These are phyloP conservation scores for Halyomorpha halys DNA, from an alignment of 1,140 invertebrate genomes.

Conservation along the genomic window DNA sequence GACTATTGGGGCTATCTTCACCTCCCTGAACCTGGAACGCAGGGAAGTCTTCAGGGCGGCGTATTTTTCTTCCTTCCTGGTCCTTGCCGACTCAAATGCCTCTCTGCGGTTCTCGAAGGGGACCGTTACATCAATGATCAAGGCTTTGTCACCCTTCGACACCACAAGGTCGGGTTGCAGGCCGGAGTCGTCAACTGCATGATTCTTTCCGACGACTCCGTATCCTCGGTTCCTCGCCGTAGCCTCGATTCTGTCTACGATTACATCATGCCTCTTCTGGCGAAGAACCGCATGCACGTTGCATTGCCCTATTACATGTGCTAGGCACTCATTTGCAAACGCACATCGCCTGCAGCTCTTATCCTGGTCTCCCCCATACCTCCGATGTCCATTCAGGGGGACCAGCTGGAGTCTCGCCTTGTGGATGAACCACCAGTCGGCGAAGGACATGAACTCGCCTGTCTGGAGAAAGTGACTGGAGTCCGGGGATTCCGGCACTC, in stretches of 20 bases:
- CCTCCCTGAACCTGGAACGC: background rate
- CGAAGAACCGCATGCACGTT: background rate
- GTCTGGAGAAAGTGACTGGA: too few relatives aligned
- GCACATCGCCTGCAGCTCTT: slow-evolving; percentile 19
- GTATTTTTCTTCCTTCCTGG: background rate
- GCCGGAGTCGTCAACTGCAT: background rate
- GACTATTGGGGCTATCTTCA: background rate
- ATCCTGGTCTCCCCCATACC: too few relatives aligned
- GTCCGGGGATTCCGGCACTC: too few relatives aligned
- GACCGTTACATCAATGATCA: slow-evolving; percentile 18
- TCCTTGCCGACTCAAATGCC: background rate
- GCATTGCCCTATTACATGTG: too few relatives aligned
- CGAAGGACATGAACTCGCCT: too few relatives aligned
- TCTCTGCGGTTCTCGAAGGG: background rate
- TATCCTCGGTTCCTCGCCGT: background rate
- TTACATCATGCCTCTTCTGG: slow-evolving; percentile 9
- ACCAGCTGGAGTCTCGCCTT: too few relatives aligned
- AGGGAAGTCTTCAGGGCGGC: background rate
- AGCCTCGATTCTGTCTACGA: background rate
- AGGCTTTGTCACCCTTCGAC: slow-evolving; percentile 24
- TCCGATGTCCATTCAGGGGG: too few relatives aligned
- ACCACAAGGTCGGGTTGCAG: background rate
- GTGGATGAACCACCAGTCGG: too few relatives aligned
- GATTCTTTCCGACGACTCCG: slow-evolving; percentile 14
- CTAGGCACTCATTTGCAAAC: slow-evolving; percentile 1